Evolutionary conservation across 2,888 invertebrate species (phyloP).

Genomic region (Mimachlamys varia): DNA sequence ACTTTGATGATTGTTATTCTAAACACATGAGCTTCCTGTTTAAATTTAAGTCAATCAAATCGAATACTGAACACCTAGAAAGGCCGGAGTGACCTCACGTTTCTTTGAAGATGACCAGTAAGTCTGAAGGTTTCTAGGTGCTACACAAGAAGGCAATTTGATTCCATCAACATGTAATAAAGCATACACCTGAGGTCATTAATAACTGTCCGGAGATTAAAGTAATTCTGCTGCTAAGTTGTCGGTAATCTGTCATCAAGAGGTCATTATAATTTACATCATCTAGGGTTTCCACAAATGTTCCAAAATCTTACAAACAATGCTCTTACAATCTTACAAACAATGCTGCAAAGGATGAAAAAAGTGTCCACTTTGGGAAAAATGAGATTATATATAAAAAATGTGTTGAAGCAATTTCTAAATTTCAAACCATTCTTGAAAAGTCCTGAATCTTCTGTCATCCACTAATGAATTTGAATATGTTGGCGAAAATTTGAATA

Average conservation of each 20-base stretch:
- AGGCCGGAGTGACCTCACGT: neutral
- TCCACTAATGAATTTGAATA: too few relatives aligned
- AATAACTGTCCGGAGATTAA: neutral
- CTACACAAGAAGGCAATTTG: neutral
- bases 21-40: constrained; percentile 8
- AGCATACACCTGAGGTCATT: neutral
- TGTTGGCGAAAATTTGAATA: too few relatives aligned
- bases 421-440: too few relatives aligned
- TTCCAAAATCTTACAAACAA: too few relatives aligned
- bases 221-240: neutral
- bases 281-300: neutral
- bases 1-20: neutral
- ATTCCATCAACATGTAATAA: neutral
- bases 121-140: neutral
- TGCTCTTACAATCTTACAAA: too few relatives aligned
- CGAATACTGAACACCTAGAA: neutral
- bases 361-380: too few relatives aligned
- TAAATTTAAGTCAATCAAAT: neutral
- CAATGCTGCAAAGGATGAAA: too few relatives aligned
- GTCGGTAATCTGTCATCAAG: neutral
- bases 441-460: too few relatives aligned
- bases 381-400: too few relatives aligned
- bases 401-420: too few relatives aligned
- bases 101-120: constrained; percentile 5
- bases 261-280: neutral